These are phyloP conservation scores for Peromyscus maniculatus DNA, from an alignment of 2,113 vertebrate genomes.

Conservation along the genomic window DNA sequence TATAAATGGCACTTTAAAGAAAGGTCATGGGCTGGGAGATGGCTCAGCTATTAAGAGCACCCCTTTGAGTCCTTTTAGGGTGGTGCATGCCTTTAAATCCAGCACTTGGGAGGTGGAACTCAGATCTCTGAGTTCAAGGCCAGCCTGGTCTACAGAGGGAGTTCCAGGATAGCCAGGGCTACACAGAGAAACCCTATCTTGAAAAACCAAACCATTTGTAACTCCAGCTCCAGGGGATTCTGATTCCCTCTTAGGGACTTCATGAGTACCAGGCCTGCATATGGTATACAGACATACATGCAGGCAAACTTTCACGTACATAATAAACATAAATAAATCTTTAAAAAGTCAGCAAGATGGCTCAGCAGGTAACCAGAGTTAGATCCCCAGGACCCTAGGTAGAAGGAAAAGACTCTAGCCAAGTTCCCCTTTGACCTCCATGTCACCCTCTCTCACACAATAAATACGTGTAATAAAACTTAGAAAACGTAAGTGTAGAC, in stretches of 20 bases:
- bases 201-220: not conserved
- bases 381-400: not conserved
- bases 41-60: not conserved
- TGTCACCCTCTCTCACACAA: not conserved
- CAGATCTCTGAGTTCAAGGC: not conserved
- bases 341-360: not conserved
- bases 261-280: not conserved
- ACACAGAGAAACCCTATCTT: not conserved
- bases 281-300: not conserved
- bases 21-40: not conserved
- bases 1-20: not conserved
- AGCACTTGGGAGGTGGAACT: not conserved
- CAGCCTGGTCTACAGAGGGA: not conserved
- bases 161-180: not conserved
- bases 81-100: not conserved
- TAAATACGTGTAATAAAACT: not conserved
- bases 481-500: not conserved
- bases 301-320: not conserved
- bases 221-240: not conserved
- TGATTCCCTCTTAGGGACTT: not conserved
- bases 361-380: not conserved
- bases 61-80: not conserved
- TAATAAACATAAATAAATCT: not conserved
- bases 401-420: not conserved
- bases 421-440: not conserved